Evolutionary conservation across 1,140 invertebrate genomes (phyloP), one percentile per base, ranked within the genome.

Genomic region (Zaprionus gabonicus): DNA sequence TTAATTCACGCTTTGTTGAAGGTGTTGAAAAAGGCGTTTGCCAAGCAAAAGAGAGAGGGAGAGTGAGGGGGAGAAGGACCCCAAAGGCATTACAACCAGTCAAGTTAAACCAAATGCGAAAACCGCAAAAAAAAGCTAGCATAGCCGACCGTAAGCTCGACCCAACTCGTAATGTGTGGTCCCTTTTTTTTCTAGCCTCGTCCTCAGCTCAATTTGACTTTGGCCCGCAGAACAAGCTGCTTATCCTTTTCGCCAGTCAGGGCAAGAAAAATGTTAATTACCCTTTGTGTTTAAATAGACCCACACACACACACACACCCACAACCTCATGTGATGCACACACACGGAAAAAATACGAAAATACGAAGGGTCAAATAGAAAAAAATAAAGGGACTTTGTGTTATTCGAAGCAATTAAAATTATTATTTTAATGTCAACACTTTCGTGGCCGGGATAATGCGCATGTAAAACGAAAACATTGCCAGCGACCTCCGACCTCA

Each of bases 361-460:
- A 65, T 55, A 7, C 57, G 76, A 63, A 76, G 84, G 81, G 78
- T 90, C 74, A 77, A 87, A 67, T n/a, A 59, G 12, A 13, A 59
- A 46, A 55, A 44, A 69, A 51, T 13, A 56, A 59, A 46, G 20
- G 66, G 62, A 79, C 62, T 72, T 73, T 76, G 69, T 90, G 85
- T 82, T 86, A 78, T 90, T 90, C 80, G 73, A 91, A 79, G 85
- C 85, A 90, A 90, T 90, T 90, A 90, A 90, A 90, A 90, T 90
- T 90, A 90, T 90, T 90, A 90, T 90, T 90, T 90, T 86, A 90
- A 90, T 90, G 85, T 90, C 85, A 90, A 90, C 85, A 90, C 85
- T 91, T 88, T 88, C 56, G 51, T 57, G 82, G 67, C 69, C 71
- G 76, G 85, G 81, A 85, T 84, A 88, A 87, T 88, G 84, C 84